These are phyloP conservation scores for Conger conger DNA, from an alignment of 2,113 vertebrate genomes.

Conservation along the genomic window DNA sequence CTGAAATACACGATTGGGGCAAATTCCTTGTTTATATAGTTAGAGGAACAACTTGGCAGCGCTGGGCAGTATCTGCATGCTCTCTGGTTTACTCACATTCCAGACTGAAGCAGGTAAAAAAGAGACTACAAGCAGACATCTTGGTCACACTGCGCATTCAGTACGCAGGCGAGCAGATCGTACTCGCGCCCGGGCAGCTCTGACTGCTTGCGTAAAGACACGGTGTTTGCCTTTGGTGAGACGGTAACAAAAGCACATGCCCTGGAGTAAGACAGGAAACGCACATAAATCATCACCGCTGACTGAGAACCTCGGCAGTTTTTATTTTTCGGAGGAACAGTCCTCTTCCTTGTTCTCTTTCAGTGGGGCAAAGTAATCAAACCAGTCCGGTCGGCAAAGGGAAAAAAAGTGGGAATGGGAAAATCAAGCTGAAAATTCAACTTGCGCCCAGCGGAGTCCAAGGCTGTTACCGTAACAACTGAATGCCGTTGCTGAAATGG, in stretches of 20 bases:
- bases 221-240: constrained; percentile 9
- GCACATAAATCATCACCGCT: constrained; percentile 21
- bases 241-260: not conserved
- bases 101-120: not conserved
- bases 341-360: not conserved
- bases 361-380: not conserved
- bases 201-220: not conserved
- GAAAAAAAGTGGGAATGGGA: not conserved
- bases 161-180: not conserved
- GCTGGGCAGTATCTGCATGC: not conserved
- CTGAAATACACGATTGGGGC: not conserved
- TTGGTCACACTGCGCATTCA: not conserved
- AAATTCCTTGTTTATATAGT: not conserved
- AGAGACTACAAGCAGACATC: not conserved
- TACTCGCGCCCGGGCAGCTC: not conserved
- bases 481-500: not conserved
- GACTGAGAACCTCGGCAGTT: constrained; percentile 3
- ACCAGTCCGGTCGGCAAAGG: not conserved
- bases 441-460: not conserved
- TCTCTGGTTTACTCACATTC: not conserved
- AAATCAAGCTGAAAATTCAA: not conserved
- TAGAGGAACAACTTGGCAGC: constrained; percentile 38
- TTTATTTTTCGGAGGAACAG: not conserved
- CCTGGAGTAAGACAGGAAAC: constrained; percentile 5
- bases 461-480: not conserved